A percentile compares a stretch with the other conserved stretches of the same genome.
Conservation (phyloP, 2,113 vertebrate species). For the Tamias sibiricus region DNA sequence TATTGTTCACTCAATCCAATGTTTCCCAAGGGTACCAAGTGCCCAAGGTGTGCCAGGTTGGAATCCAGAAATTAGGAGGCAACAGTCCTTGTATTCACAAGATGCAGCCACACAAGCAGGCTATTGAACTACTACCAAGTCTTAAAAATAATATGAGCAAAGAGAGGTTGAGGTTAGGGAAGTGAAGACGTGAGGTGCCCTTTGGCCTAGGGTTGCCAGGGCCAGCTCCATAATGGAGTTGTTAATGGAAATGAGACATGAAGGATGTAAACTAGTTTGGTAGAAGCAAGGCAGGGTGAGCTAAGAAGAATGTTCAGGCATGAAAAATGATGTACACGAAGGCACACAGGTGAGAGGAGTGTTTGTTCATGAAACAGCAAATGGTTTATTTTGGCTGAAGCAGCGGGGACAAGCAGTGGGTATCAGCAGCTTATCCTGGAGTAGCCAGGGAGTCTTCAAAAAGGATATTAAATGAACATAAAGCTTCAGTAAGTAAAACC, state of each 20-base stretch:
- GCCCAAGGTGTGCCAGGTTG: not conserved
- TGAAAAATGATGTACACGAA: not conserved
- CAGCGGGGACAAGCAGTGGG: not conserved
- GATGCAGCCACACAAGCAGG: not conserved
- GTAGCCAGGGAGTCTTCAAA: not conserved
- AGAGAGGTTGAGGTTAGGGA: not conserved
- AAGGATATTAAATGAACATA: not conserved
- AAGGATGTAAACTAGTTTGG: not conserved
- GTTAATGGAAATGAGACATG: not conserved
- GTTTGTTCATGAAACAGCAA: not conserved
- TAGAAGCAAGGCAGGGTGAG: not conserved
- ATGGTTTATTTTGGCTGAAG: not conserved
- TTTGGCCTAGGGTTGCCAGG: not conserved
- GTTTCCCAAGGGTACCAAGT: not conserved
- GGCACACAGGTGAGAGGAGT: accelerated
- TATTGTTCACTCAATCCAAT: not conserved
- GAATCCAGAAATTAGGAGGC: not conserved
- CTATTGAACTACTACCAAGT: not conserved
- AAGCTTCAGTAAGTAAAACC: not conserved
- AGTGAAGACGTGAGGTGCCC: accelerated
- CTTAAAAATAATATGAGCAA: not conserved
- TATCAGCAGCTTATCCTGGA: not conserved
- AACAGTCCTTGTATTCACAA: not conserved
- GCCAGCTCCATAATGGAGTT: not conserved
- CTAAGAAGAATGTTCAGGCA: not conserved